phyloP scores from a whole-genome alignment of 2,888 invertebrate genomes.

The Teleiodes luculella region DNA sequence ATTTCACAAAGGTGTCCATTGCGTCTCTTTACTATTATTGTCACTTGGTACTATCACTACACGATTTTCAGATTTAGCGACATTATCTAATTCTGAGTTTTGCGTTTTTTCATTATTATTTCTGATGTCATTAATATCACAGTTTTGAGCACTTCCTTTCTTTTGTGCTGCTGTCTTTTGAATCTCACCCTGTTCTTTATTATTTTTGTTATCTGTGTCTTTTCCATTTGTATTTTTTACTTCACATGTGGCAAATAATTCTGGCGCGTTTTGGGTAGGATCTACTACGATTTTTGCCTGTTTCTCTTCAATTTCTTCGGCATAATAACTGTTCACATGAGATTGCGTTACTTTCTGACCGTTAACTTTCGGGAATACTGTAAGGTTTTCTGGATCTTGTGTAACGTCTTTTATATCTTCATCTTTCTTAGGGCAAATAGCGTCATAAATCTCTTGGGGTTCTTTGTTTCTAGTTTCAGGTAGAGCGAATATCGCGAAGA shows the following conservation, averaged over 20 bases:
- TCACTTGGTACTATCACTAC: background rate
- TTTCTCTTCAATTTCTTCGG: background rate
- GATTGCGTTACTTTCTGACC: background rate
- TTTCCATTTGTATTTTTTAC: background rate
- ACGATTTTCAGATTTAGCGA: background rate
- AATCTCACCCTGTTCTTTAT: background rate
- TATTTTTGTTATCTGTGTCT: background rate
- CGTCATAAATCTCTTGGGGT: slow-evolving; percentile 41
- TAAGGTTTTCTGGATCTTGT: background rate
- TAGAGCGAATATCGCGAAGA: slow-evolving; percentile 30
- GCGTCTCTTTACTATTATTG: background rate
- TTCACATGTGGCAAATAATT: background rate
- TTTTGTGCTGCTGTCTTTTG: background rate
- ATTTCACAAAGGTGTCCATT: slow-evolving; percentile 7
- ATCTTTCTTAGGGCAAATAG: slow-evolving; percentile 16
- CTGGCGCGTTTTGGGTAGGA: background rate
- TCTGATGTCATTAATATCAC: background rate
- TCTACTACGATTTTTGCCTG: background rate
- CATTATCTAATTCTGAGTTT: background rate
- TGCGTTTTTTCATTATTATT: background rate
- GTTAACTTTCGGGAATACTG: background rate
- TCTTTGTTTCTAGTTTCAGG: slow-evolving; percentile 46
- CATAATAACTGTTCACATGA: background rate
- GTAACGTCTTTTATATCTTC: background rate
- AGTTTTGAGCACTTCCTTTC: background rate